Percentiles rank a stretch among this genome's conserved stretches.
Conservation (phyloP, 2,888 invertebrate genomes). For the Mesorhabditis sp. region DNA sequence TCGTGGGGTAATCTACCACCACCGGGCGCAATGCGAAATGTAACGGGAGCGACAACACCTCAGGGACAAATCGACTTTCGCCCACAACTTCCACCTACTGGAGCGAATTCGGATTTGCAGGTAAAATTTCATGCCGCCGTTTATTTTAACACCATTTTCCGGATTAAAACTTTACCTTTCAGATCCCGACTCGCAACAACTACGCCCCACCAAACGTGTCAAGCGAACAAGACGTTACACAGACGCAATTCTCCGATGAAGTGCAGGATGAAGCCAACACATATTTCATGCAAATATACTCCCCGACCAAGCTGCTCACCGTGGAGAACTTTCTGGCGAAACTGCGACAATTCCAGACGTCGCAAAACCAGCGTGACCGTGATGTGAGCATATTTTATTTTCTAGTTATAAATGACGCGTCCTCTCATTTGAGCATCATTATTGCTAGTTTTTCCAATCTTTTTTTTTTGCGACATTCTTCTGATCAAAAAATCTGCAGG, state of each 20-base stretch:
- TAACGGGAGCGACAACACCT: constrained; percentile 30
- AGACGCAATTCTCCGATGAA: constrained; percentile 63
- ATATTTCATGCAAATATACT: constrained; percentile 78
- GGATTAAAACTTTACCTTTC: constrained; percentile 15
- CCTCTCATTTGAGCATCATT: background rate
- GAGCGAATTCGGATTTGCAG: constrained; percentile 14
- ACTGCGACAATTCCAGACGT: constrained; percentile 90
- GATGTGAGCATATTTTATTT: constrained; percentile 14
- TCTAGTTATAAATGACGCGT: background rate
- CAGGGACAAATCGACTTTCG: constrained; percentile 30
- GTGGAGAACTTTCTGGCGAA: constrained; percentile 93
- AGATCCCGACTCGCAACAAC: background rate
- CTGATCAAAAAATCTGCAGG: too few species aligned
- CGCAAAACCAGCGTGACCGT: constrained; percentile 75
- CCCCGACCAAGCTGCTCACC: constrained; percentile 62
- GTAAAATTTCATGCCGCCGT: background rate
- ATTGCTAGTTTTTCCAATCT: constrained; percentile 2
- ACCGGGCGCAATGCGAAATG: constrained; percentile 11
- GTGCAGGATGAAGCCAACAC: constrained; percentile 98
- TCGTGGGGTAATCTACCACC: constrained; percentile 14
- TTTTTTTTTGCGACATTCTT: background rate
- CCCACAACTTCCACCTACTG: constrained; percentile 14
- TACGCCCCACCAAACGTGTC: constrained; percentile 5
- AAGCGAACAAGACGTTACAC: background rate
- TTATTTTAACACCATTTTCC: background rate